Evolutionary conservation across 2,113 vertebrate species (phyloP).

Genomic region (Toxotes chatareus): DNA sequence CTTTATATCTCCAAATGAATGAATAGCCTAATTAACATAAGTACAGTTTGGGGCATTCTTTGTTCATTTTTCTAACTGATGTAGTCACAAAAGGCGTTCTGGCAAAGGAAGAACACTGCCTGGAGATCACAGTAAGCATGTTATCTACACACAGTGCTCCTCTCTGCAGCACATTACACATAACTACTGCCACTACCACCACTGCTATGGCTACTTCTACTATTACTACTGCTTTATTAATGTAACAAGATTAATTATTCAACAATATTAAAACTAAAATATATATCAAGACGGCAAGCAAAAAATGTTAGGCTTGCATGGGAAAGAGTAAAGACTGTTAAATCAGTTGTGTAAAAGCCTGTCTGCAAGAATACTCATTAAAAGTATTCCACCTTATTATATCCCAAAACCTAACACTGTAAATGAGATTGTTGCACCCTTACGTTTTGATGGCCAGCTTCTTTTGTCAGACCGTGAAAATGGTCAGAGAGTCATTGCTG

Average conservation of each 20-base stretch:
- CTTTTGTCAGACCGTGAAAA: not conserved
- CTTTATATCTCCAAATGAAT: constrained; percentile 36
- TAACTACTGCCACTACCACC: not conserved
- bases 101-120: constrained; percentile 28
- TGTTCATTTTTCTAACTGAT: constrained; percentile 37
- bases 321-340: not conserved
- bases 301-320: not conserved
- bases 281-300: not conserved
- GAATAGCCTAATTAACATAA: constrained; percentile 40
- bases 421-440: not conserved
- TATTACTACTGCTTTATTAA: not conserved
- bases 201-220: not conserved
- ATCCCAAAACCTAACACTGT: not conserved
- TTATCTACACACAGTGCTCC: not conserved
- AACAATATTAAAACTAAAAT: not conserved
- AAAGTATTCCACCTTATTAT: not conserved
- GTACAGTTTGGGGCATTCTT: constrained; percentile 2
- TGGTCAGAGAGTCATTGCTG: not conserved
- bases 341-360: not conserved
- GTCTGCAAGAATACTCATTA: not conserved
- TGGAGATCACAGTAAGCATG: constrained; percentile 33
- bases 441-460: not conserved
- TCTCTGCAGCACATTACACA: not conserved
- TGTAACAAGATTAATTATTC: not conserved
- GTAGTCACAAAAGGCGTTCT: constrained; percentile 18